phyloP scores from a whole-genome alignment of 1,140 invertebrate genomes.

The Zaprionus davidi region DNA sequence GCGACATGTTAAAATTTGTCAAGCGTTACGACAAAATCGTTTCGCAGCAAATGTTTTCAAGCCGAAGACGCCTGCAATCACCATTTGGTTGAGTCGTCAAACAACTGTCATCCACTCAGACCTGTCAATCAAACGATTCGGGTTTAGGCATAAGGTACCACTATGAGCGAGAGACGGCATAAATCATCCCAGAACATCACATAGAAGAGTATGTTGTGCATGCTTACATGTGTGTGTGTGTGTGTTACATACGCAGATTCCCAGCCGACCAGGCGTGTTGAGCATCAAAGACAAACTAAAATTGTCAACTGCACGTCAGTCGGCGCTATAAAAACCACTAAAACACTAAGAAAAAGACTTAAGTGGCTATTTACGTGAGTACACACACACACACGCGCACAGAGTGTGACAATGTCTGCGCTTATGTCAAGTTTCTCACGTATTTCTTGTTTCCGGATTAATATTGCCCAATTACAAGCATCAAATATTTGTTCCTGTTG shows the following conservation, averaged over 20 bases:
- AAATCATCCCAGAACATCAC: conserved; percentile 66
- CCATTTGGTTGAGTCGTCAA: conserved; percentile 77
- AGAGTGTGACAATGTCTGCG: conserved; percentile 9
- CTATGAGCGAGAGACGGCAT: conserved; percentile 57
- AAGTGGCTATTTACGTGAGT: conserved; percentile 64
- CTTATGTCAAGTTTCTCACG: conserved; percentile 76
- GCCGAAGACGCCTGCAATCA: conserved; percentile 58
- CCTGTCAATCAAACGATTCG: conserved; percentile 79
- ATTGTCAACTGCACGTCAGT: conserved; percentile 82
- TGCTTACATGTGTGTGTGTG: conserved; percentile 29
- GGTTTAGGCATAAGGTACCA: conserved; percentile 59
- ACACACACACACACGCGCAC: conserved; percentile 37
- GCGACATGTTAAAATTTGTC: conserved; percentile 81
- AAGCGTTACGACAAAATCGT: conserved; percentile 80
- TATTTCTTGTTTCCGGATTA: conserved; percentile 80
- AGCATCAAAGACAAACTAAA: conserved; percentile 71
- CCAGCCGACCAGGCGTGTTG: conserved; percentile 9
- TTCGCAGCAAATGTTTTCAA: conserved; percentile 63
- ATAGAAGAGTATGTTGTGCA: conserved; percentile 29
- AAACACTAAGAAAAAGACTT: conserved; percentile 64
- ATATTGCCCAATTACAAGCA: conserved; percentile 50
- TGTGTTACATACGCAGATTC: background rate
- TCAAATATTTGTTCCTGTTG: conserved; percentile 26
- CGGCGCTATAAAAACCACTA: conserved; percentile 70
- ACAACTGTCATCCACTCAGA: conserved; percentile 84